Conservation (phyloP, 2,797 vertebrate genomes). For the Malacoraja senta region DNA sequence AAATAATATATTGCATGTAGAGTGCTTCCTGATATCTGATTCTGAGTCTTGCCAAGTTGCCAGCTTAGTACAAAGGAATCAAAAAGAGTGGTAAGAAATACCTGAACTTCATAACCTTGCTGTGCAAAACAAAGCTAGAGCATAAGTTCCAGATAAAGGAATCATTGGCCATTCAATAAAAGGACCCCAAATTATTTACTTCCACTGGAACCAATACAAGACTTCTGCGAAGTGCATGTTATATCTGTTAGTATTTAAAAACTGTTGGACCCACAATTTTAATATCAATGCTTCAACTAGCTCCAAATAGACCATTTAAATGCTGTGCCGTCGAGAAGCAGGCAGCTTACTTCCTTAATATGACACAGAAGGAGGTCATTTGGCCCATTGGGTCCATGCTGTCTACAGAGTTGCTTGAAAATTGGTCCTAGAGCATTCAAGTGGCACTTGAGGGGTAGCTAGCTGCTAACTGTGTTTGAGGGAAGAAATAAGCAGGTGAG, state of each 20-base stretch:
- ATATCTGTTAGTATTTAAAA: not conserved
- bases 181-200: too few species aligned
- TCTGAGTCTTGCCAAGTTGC: too few species aligned
- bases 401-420: not conserved
- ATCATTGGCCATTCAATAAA: too few species aligned
- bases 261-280: not conserved
- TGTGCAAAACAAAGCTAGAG: not conserved
- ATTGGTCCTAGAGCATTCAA: not conserved
- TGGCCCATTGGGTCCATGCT: not conserved
- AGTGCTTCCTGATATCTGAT: not conserved
- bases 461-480: not conserved
- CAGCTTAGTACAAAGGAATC: too few species aligned
- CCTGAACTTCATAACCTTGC: not conserved
- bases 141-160: too few species aligned
- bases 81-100: not conserved
- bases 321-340: too few species aligned
- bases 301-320: too few species aligned
- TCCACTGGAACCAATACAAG: not conserved
- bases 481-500: not conserved
- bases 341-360: too few species aligned
- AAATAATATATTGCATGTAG: not conserved
- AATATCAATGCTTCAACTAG: too few species aligned
- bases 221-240: not conserved
- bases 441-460: not conserved
- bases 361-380: too few species aligned